These are phyloP conservation scores for Onychomys arenicola DNA, from an alignment of 2,797 vertebrate genomes.

Conservation along the genomic window DNA sequence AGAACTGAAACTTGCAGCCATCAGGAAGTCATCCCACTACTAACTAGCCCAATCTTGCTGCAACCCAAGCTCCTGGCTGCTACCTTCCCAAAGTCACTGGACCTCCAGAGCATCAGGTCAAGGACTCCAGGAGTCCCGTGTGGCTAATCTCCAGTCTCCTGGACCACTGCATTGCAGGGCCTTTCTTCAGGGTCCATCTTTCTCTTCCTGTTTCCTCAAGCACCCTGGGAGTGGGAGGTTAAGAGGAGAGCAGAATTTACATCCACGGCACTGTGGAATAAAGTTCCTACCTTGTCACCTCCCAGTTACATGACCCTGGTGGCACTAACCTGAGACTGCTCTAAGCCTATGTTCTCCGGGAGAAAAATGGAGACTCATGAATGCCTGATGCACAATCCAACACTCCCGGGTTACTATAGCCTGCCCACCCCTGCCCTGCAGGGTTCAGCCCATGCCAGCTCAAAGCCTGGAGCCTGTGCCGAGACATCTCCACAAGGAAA, in stretches of 20 bases:
- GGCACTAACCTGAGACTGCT: not conserved
- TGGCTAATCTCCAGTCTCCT: not conserved
- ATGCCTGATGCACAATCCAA: not conserved
- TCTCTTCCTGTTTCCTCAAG: not conserved
- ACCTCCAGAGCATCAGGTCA: not conserved
- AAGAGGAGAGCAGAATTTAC: not conserved
- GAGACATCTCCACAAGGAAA: not conserved
- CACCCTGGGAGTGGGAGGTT: not conserved
- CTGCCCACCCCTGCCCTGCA: not conserved
- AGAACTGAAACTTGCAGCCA: constrained; percentile 15
- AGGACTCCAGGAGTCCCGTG: not conserved
- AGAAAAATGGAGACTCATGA: not conserved
- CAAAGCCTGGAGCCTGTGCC: not conserved
- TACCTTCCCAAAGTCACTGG: not conserved
- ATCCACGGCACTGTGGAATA: not conserved
- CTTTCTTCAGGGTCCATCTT: not conserved
- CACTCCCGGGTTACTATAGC: not conserved
- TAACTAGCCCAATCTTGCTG: constrained; percentile 62
- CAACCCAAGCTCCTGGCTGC: constrained; percentile 12
- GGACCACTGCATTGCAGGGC: not conserved
- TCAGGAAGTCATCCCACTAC: not conserved
- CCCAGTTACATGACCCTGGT: not conserved
- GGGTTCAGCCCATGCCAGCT: not conserved
- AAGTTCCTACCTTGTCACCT: not conserved
- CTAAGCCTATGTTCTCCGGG: not conserved